Conservation (phyloP, 2,113 vertebrate species). For the Geococcyx californianus region DNA sequence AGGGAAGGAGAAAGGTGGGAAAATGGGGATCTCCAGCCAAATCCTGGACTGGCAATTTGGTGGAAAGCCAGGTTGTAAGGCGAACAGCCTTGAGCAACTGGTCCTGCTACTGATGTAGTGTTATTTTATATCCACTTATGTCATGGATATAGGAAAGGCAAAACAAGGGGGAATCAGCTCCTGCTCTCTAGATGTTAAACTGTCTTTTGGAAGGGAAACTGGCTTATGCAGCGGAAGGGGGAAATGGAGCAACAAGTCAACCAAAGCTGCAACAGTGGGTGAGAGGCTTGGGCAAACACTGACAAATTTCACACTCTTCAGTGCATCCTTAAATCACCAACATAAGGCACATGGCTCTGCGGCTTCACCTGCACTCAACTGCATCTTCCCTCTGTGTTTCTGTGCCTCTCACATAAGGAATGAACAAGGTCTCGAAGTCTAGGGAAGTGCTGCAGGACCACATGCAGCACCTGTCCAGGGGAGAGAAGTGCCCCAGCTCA, state of each 20-base stretch:
- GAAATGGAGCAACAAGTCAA: not conserved
- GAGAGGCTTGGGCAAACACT: not conserved
- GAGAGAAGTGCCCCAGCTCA: not conserved
- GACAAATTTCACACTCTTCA: not conserved
- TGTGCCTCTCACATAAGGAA: not conserved
- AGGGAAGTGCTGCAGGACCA: not conserved
- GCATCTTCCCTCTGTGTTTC: not conserved
- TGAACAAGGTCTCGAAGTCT: not conserved
- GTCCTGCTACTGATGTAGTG: not conserved
- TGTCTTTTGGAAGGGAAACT: not conserved
- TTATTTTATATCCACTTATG: not conserved
- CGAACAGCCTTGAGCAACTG: not conserved
- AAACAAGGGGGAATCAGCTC: not conserved
- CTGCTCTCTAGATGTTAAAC: not conserved
- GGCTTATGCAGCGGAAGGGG: not conserved
- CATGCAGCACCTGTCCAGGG: fast-evolving
- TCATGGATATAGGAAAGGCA: not conserved
- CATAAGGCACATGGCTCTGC: fast-evolving
- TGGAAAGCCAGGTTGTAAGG: not conserved
- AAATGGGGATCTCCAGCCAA: not conserved
- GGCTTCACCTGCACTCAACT: not conserved
- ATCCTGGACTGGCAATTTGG: not conserved
- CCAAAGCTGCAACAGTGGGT: not conserved
- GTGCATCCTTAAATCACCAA: not conserved
- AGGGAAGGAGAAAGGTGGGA: not conserved